Conservation (phyloP, 2,888 invertebrate species). For the Proisotoma minuta region DNA sequence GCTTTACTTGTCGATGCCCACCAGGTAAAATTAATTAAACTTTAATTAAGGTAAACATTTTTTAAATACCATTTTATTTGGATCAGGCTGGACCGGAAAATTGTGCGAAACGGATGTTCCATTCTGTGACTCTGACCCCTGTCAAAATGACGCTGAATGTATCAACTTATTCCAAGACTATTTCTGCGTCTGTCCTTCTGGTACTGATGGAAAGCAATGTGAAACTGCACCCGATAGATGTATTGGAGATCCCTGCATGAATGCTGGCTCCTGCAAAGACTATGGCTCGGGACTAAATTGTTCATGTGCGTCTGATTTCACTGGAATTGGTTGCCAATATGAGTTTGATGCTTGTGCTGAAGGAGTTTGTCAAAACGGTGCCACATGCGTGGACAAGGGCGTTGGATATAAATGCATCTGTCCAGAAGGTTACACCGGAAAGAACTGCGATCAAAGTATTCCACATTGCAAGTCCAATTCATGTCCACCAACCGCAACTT, state of each 20-base stretch:
- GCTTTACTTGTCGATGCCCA: constrained; percentile 74
- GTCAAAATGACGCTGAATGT: constrained; percentile 87
- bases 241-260: constrained; percentile 91
- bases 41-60: no score
- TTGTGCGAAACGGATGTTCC: constrained; percentile 84
- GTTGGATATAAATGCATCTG: constrained; percentile 80
- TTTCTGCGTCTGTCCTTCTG: constrained; percentile 90
- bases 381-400: constrained; percentile 81
- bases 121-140: constrained; percentile 77
- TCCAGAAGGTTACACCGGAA: constrained; percentile 59
- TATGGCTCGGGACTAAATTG: constrained; percentile 93
- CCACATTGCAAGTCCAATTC: constrained; percentile 88
- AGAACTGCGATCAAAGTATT: constrained; percentile 86
- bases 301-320: constrained; percentile 78
- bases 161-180: constrained; percentile 87
- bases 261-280: constrained; percentile 90
- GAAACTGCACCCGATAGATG: constrained; percentile 94
- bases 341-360: constrained; percentile 89
- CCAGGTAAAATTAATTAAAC: no score
- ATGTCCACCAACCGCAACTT: constrained; percentile 87
- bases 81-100: constrained; percentile 85
- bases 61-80: no score
- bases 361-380: constrained; percentile 87
- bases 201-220: constrained; percentile 94
- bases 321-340: constrained; percentile 86